Evolutionary conservation across 2,888 invertebrate species (phyloP).

Genomic region (Baronia brevicornis): DNA sequence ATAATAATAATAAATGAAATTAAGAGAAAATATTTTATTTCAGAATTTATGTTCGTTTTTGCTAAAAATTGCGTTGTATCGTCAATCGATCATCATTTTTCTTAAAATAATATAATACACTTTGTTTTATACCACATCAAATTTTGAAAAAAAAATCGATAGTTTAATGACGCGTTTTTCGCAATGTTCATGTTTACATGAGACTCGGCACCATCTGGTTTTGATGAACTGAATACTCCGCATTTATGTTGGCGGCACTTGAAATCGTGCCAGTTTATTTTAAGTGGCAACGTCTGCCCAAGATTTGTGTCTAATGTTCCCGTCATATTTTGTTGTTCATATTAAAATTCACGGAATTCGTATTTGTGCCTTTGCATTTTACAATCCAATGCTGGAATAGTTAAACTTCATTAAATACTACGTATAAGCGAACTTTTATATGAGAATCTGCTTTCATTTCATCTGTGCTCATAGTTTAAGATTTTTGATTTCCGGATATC

Average conservation of each 20-base stretch:
- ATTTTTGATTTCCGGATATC: no score
- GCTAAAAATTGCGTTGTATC: no score
- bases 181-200: slow-evolving; percentile 53
- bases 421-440: no score
- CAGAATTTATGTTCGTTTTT: not conserved
- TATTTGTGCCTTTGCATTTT: slow-evolving; percentile 3
- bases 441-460: no score
- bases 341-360: slow-evolving; percentile 36
- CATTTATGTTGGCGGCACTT: slow-evolving; percentile 68
- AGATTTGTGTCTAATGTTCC: slow-evolving; percentile 60
- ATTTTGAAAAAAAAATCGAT: slow-evolving; percentile 31
- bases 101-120: no score
- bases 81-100: no score
- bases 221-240: slow-evolving; percentile 71
- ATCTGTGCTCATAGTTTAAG: no score
- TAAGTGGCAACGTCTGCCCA: slow-evolving; percentile 67
- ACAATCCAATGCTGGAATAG: slow-evolving; percentile 17
- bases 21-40: no score
- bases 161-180: slow-evolving; percentile 39
- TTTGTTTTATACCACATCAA: slow-evolving; percentile 11
- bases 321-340: slow-evolving; percentile 42
- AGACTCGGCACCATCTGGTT: slow-evolving; percentile 65
- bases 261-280: slow-evolving; percentile 73
- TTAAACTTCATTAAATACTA: slow-evolving; percentile 21
- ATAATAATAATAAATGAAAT: no score